These are phyloP conservation scores for Donacobius atricapilla DNA, from an alignment of 2,113 vertebrate species.

Conservation along the genomic window DNA sequence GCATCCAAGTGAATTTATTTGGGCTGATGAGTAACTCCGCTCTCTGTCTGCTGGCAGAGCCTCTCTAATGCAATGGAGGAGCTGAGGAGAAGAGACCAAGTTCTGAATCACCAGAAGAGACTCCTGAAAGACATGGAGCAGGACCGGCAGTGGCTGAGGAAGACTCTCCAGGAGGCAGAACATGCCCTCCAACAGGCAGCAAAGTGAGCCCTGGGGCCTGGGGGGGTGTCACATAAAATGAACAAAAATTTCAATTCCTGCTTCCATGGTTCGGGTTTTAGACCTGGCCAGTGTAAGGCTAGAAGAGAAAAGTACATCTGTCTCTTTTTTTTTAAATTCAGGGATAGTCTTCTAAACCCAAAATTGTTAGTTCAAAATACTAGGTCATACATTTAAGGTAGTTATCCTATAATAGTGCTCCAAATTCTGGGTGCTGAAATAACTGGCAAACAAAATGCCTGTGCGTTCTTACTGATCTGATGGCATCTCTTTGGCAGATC, in stretches of 20 bases:
- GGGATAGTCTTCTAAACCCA: conserved; percentile 69
- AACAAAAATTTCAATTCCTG: conserved; percentile 88
- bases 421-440: neutral
- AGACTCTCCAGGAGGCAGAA: conserved; percentile 80
- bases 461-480: neutral
- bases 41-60: conserved; percentile 75
- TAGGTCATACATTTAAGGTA: conserved; percentile 45
- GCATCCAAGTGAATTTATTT: conserved; percentile 75
- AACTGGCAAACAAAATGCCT: neutral
- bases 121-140: conserved; percentile 84
- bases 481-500: neutral
- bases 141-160: conserved; percentile 82
- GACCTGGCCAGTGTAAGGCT: conserved; percentile 81
- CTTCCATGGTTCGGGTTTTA: conserved; percentile 78
- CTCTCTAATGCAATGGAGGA: conserved; percentile 79
- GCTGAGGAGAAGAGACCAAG: conserved; percentile 85
- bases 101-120: conserved; percentile 81
- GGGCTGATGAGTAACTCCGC: conserved; percentile 74
- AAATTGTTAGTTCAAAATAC: conserved; percentile 53
- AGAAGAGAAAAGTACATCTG: conserved; percentile 84
- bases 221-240: conserved; percentile 86
- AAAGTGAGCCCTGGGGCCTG: conserved; percentile 81
- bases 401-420: neutral
- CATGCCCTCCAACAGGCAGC: conserved; percentile 81
- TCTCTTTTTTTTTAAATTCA: conserved; percentile 81